Conservation (phyloP, 2,888 invertebrate genomes). For the Chymomyza amoena region DNA sequence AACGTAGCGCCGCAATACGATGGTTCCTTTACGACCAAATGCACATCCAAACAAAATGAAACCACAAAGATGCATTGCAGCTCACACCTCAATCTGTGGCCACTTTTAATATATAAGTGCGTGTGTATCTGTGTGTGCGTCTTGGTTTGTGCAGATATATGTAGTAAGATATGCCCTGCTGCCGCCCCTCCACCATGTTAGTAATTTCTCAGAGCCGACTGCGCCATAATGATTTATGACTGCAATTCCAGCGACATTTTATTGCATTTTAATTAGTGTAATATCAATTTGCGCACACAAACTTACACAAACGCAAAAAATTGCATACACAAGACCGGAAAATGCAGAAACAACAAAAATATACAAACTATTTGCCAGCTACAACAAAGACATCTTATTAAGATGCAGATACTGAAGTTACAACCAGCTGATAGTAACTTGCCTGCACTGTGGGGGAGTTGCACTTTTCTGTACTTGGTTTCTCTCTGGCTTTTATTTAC, state of each 20-base stretch:
- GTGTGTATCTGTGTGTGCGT: not conserved
- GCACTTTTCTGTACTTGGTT: not conserved
- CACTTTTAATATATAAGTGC: not conserved
- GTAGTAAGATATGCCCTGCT: slow-evolving; percentile 1
- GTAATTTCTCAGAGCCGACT: not conserved
- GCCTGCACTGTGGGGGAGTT: not conserved
- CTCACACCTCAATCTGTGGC: not conserved
- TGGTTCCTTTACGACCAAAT: not conserved
- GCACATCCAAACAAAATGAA: not conserved
- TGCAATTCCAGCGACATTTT: slow-evolving; percentile 70
- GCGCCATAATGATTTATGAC: slow-evolving; percentile 67
- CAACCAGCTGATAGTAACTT: not conserved
- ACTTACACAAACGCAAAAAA: slow-evolving; percentile 12
- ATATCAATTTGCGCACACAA: slow-evolving; percentile 73
- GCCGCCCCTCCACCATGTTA: not conserved
- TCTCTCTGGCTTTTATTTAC: not conserved
- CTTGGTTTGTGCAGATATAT: slow-evolving; percentile 13
- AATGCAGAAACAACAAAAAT: not conserved
- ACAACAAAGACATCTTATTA: not conserved
- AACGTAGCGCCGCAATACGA: not conserved
- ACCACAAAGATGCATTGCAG: not conserved
- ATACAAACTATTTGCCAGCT: not conserved
- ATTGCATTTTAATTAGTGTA: slow-evolving; percentile 77
- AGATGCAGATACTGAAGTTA: not conserved
- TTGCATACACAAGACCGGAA: not conserved